Conservation (phyloP, 2,888 invertebrate genomes). For the Bursaphelenchus okinawaensis region DNA sequence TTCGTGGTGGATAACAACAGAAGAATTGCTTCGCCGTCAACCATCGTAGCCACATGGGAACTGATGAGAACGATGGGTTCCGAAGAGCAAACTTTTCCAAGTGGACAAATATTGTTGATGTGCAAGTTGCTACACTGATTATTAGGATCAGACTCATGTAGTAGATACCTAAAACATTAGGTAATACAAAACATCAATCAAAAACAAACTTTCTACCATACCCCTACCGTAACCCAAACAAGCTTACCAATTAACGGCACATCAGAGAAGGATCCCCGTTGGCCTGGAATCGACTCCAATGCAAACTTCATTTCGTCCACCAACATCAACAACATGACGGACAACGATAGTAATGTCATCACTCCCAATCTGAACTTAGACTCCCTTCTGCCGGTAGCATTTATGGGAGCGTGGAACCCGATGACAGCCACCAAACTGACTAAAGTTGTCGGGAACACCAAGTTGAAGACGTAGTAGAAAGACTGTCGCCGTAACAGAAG, state of each 20-base stretch:
- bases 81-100: conserved; percentile 52
- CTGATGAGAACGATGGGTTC: conserved; percentile 46
- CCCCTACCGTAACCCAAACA: neutral
- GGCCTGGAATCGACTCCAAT: conserved; percentile 53
- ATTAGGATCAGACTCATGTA: conserved; percentile 54
- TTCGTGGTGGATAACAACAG: conserved; percentile 51
- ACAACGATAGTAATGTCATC: conserved; percentile 61
- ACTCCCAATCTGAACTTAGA: conserved; percentile 60
- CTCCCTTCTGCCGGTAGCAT: conserved; percentile 58
- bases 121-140: conserved; percentile 52
- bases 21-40: conserved; percentile 50
- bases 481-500: conserved; percentile 58
- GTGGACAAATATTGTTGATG: conserved; percentile 51
- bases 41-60: conserved; percentile 48
- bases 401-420: conserved; percentile 62
- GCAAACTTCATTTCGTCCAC: conserved; percentile 62
- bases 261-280: conserved; percentile 60
- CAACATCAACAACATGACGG: conserved; percentile 62
- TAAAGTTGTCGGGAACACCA: conserved; percentile 62
- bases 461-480: conserved; percentile 63
- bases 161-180: conserved; percentile 45
- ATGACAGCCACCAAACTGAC: conserved; percentile 62
- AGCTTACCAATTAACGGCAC: conserved; percentile 61
- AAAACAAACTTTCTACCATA: neutral
- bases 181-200: neutral